Conservation (phyloP, 2,888 invertebrate genomes). For the Heliconius ethilla region DNA sequence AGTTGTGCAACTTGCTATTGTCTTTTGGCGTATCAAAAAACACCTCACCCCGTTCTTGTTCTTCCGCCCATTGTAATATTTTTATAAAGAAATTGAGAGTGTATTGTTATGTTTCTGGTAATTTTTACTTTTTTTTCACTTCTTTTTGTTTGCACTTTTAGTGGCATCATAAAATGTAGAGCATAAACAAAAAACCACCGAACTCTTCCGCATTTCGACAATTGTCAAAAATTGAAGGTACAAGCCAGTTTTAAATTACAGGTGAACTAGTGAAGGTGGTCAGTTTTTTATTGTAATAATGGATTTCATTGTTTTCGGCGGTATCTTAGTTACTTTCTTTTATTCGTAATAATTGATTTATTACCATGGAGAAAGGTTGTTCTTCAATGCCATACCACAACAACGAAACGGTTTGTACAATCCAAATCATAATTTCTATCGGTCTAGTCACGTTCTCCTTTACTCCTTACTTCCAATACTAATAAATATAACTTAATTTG, state of each 20-base stretch:
- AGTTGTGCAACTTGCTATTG: conserved; percentile 65
- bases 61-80: conserved; percentile 55
- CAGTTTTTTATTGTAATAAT: conserved; percentile 69
- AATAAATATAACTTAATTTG: neutral
- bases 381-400: conserved; percentile 35
- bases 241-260: conserved; percentile 75
- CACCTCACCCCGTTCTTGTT: conserved; percentile 67
- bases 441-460: conserved; percentile 26
- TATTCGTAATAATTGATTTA: conserved; percentile 75
- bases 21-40: conserved; percentile 71
- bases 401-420: conserved; percentile 58
- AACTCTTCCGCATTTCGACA: conserved; percentile 76
- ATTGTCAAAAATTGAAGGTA: conserved; percentile 60
- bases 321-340: conserved; percentile 75
- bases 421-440: conserved; percentile 49
- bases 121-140: conserved; percentile 53
- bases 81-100: conserved; percentile 82
- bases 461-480: neutral
- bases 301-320: conserved; percentile 65
- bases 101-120: conserved; percentile 63
- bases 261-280: conserved; percentile 78
- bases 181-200: conserved; percentile 68
- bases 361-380: conserved; percentile 54
- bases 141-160: conserved; percentile 63
- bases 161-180: conserved; percentile 73